phyloP scores from a whole-genome alignment of 2,113 vertebrate genomes.

The Tachuris rubrigastra region DNA sequence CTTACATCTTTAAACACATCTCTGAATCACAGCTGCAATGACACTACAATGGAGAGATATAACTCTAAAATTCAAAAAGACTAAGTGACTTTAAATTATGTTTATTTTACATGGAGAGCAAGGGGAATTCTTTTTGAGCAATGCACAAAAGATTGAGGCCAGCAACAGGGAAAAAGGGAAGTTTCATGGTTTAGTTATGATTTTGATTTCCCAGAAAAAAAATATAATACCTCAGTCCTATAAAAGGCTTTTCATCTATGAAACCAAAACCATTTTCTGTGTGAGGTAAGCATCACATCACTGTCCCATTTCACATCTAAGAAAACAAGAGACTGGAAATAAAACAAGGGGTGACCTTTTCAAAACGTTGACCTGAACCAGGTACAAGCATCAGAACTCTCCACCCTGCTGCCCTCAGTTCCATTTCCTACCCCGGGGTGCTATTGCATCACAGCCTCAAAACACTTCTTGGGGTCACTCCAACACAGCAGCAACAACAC shows the following conservation, averaged over 20 bases:
- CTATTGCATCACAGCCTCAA: accelerated
- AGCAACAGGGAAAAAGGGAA: neutral
- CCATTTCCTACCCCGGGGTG: accelerated
- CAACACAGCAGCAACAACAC: neutral
- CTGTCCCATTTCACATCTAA: neutral
- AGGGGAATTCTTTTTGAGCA: neutral
- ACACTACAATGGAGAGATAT: neutral
- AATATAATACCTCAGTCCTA: neutral
- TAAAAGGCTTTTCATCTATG: neutral
- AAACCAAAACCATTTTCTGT: neutral
- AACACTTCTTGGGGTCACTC: no score
- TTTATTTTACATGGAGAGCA: neutral
- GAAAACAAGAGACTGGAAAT: neutral
- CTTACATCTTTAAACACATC: neutral
- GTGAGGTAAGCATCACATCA: neutral
- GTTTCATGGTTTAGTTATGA: neutral
- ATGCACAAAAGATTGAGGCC: neutral
- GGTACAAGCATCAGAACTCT: accelerated
- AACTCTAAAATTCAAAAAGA: neutral
- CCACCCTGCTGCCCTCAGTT: neutral
- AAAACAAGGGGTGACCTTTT: neutral
- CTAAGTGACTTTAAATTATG: neutral
- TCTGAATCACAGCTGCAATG: neutral
- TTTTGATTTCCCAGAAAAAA: neutral
- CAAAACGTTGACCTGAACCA: neutral